Percentiles rank a stretch among this genome's conserved stretches.
phyloP scores from a whole-genome alignment of 2,113 vertebrate genomes.

The Dinomys branickii region DNA sequence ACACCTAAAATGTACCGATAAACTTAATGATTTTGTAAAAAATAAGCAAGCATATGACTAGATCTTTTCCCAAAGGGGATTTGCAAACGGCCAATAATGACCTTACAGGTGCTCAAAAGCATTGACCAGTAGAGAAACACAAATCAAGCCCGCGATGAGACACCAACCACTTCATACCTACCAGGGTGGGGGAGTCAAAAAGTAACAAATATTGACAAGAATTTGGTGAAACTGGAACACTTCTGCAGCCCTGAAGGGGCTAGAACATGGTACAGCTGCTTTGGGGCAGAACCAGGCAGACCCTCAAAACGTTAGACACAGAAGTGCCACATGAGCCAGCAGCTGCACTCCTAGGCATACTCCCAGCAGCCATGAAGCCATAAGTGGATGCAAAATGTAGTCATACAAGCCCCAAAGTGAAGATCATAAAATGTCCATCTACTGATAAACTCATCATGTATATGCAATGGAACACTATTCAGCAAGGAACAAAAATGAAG shows the following conservation, averaged over 20 bases:
- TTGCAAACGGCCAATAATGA: background rate
- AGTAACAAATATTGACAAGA: no score
- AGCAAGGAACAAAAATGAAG: background rate
- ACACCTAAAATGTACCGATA: background rate
- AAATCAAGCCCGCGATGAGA: background rate
- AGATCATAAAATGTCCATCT: no score
- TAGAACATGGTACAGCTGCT: rapidly evolving
- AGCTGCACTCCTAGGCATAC: no score
- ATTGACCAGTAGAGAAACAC: background rate
- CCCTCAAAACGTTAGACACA: background rate
- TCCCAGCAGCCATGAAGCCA: background rate
- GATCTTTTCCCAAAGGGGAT: background rate
- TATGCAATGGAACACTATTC: rapidly evolving
- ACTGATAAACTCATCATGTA: rapidly evolving
- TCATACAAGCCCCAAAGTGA: background rate
- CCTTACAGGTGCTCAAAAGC: background rate
- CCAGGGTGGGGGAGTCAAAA: background rate
- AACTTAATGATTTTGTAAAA: background rate
- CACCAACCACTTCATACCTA: background rate
- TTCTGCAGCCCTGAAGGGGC: rapidly evolving
- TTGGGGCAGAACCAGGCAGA: background rate
- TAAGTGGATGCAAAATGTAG: rapidly evolving
- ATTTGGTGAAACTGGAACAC: rapidly evolving
- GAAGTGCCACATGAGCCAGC: background rate
- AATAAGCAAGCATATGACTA: background rate